Conservation (phyloP, 1,140 invertebrate genomes). For the Diorhabda elongata region DNA sequence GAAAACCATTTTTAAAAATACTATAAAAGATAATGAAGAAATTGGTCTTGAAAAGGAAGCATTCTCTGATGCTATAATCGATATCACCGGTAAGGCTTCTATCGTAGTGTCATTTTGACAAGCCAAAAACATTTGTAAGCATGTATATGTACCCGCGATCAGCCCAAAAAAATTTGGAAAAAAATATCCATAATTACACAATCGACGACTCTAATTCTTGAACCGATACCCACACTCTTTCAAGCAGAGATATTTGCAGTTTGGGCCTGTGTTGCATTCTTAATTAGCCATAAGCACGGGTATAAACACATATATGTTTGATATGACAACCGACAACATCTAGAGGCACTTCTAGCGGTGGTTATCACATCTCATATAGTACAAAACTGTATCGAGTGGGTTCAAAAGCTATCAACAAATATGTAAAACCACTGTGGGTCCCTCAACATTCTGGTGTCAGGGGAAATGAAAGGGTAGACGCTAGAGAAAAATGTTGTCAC, state of each 20-base stretch:
- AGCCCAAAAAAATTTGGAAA: not conserved
- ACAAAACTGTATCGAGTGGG: too few relatives aligned
- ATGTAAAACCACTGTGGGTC: too few relatives aligned
- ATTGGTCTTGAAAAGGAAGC: conserved; percentile 30
- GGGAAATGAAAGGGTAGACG: too few relatives aligned
- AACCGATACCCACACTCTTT: not conserved
- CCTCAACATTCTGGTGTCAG: too few relatives aligned
- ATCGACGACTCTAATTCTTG: too few relatives aligned
- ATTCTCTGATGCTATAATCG: conserved; percentile 31
- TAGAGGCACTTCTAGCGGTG: too few relatives aligned
- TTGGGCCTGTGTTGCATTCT: not conserved
- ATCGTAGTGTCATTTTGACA: not conserved
- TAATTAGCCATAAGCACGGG: too few relatives aligned
- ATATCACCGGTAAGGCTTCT: conserved; percentile 24
- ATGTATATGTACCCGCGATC: not conserved
- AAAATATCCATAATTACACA: not conserved
- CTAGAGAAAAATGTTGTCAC: too few relatives aligned
- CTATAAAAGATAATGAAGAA: conserved; percentile 12
- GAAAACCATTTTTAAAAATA: conserved; percentile 25
- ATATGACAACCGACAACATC: too few relatives aligned
- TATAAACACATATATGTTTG: too few relatives aligned
- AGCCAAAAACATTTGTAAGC: not conserved
- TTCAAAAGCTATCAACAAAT: too few relatives aligned
- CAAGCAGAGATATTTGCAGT: not conserved
- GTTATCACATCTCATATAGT: too few relatives aligned